These are phyloP conservation scores for Phocides pigmalion DNA, from an alignment of 1,140 invertebrate species.

Conservation along the genomic window DNA sequence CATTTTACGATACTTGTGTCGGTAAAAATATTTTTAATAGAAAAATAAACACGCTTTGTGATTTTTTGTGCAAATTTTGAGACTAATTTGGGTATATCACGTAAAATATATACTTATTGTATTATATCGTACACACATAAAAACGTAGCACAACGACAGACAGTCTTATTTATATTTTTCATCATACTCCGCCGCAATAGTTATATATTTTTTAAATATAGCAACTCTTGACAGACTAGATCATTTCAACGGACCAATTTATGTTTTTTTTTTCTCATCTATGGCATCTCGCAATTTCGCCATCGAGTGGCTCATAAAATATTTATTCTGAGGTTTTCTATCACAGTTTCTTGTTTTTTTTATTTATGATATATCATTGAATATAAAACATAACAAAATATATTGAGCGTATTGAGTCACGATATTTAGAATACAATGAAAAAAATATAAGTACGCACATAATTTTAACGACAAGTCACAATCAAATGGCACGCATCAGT, in stretches of 20 bases:
- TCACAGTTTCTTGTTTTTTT: slow-evolving; percentile 12
- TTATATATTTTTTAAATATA: slow-evolving; percentile 30
- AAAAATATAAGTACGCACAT: slow-evolving; percentile 5
- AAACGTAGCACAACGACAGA: slow-evolving; percentile 26
- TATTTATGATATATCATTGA: not conserved
- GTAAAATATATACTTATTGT: slow-evolving; percentile 3
- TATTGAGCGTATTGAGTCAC: not conserved
- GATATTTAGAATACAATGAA: not conserved
- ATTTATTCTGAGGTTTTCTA: not conserved
- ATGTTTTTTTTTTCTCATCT: not conserved
- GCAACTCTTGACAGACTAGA: slow-evolving; percentile 31
- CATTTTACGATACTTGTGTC: too few species aligned
- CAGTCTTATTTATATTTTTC: slow-evolving; percentile 33
- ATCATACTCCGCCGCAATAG: slow-evolving; percentile 18
- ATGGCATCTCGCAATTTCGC: not conserved
- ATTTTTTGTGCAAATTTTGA: not conserved
- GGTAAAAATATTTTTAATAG: not conserved
- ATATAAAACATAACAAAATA: not conserved
- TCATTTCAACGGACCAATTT: slow-evolving; percentile 14
- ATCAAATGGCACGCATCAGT: slow-evolving; percentile 11
- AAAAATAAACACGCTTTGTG: not conserved
- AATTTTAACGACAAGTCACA: slow-evolving; percentile 3
- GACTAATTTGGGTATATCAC: slow-evolving; percentile 9
- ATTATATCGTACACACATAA: slow-evolving; percentile 19
- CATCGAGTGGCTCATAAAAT: not conserved